phyloP scores from a whole-genome alignment of 2,113 vertebrate species.

The Hyaena hyaena region DNA sequence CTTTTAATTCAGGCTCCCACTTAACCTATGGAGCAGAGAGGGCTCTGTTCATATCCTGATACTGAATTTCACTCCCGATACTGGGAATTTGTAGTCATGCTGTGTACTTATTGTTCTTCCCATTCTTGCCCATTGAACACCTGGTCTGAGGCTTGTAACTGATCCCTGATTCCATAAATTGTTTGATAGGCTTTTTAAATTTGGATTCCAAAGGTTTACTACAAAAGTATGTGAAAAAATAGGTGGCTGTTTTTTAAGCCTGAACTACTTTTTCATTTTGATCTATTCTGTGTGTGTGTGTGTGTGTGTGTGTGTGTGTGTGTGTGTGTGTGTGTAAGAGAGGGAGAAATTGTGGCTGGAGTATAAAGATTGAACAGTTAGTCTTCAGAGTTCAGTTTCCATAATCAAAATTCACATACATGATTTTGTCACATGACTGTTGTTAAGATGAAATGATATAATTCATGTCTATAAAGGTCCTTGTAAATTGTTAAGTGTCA shows the following conservation, averaged over 20 bases:
- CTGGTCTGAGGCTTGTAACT: not conserved
- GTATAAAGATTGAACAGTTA: not conserved
- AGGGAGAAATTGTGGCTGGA: not conserved
- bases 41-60: accelerated
- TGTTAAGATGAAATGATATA: not conserved
- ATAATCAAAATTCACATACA: not conserved
- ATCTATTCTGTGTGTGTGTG: not conserved
- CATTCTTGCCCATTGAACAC: not conserved
- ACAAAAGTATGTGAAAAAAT: not conserved
- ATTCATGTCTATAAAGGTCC: not conserved
- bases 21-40: not conserved
- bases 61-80: not conserved
- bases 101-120: not conserved
- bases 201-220: not conserved
- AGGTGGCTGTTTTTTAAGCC: not conserved
- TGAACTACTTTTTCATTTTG: conserved; percentile 8
- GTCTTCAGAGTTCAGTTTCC: not conserved
- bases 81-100: accelerated
- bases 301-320: not conserved
- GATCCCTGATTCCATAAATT: not conserved
- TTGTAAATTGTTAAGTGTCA: not conserved
- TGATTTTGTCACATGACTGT: not conserved
- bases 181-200: not conserved
- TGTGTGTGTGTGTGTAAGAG: not conserved
- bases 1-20: not conserved